Percentiles rank a stretch among this genome's conserved stretches.
phyloP scores from a whole-genome alignment of 2,888 invertebrate genomes.

The Galerucella pusilla region DNA sequence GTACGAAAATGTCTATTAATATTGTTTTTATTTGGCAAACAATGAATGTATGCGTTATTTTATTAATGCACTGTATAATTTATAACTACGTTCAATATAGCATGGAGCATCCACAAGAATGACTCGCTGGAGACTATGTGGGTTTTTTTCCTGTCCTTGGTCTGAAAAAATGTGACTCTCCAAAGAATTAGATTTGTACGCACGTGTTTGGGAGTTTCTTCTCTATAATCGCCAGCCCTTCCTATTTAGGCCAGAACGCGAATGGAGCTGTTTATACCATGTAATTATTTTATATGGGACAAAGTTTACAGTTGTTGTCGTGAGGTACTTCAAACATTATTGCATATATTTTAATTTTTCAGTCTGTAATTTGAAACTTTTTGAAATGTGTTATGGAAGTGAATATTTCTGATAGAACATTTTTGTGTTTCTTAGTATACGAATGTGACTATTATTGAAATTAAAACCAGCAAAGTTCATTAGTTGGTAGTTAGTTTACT shows the following conservation, averaged over 20 bases:
- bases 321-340: no score
- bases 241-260: not conserved
- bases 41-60: no score
- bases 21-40: no score
- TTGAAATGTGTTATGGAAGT: no score
- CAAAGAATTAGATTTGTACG: slow-evolving; percentile 1
- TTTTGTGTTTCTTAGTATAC: slow-evolving; percentile 16
- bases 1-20: no score
- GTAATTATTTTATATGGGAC: not conserved
- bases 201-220: slow-evolving; percentile 29
- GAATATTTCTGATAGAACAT: not conserved
- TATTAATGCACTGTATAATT: no score
- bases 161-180: slow-evolving; percentile 24
- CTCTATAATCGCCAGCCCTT: not conserved
- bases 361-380: no score
- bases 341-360: no score
- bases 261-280: not conserved
- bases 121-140: not conserved
- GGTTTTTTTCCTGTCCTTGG: not conserved
- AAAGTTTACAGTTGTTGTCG: not conserved
- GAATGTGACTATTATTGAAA: slow-evolving; percentile 52
- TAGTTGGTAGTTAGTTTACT: slow-evolving; percentile 62
- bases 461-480: slow-evolving; percentile 60
- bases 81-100: not conserved
- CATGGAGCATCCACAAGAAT: not conserved